Base-by-base conservation (phyloP, 2,797 vertebrate genomes). In the Ataeniobius toweri region DNA sequence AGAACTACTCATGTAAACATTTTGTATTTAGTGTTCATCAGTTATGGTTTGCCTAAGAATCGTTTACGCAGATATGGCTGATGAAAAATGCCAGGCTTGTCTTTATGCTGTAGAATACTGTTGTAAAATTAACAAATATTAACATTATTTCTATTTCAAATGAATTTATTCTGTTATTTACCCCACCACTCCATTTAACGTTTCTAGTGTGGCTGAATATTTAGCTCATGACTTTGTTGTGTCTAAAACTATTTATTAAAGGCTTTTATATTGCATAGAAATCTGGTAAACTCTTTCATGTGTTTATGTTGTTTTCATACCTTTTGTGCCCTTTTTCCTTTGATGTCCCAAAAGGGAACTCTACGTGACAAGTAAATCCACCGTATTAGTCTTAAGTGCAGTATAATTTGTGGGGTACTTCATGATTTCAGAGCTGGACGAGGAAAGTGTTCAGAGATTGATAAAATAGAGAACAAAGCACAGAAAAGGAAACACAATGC, bases 381-480 rank as follows among this genome's bases (percentile, higher is more conserved):
- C 46, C 10, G 84, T 83, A 91, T 92, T 88, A 89, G 78, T 76
- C 82, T 87, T 79, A 83, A 88, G 84, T 87, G 83, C 83, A 80
- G 78, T 80, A 85, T 83, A 71, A 89, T 85, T 90, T 91, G 69
- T 81, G 70, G 81, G 80, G 77, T 73, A 63, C 55, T 68, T 70
- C 80, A 78, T 81, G 80, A 78, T 83, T 81, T 83, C 63, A 74
- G 75, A 67, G 77, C 16, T 3, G 71, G 51, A 59, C 71, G 77
- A 28, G 76, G 24, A 82, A 81, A 83, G 61, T 80, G 74, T 72
- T 76, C 68, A 80, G 74, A 46, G 71, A 77, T 80, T 63, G 75
- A 85, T 87, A 74, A 89, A 88, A 78, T 36, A 51, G 58, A 83
- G 84, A 91, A 89, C 73, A 92, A 87, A 89, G 73, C 84, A 74